Evolutionary conservation across 2,888 invertebrate species (phyloP).

Genomic region (Apotomis betuletana): DNA sequence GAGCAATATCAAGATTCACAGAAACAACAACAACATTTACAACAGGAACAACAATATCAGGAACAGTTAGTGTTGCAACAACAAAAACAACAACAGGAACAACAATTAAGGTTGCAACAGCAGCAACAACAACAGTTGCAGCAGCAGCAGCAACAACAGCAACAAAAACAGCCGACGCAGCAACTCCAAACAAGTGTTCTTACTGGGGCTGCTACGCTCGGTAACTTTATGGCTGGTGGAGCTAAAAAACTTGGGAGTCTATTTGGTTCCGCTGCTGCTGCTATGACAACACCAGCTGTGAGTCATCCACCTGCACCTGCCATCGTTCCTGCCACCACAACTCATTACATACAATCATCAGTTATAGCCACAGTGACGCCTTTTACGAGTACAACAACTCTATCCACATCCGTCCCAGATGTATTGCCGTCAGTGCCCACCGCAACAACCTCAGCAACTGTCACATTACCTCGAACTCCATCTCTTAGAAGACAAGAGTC

Average conservation of each 20-base stretch:
- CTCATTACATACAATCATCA: conserved; percentile 59
- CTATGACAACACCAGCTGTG: conserved; percentile 67
- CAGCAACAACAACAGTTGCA: conserved; percentile 58
- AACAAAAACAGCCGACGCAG: conserved; percentile 69
- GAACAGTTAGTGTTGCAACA: conserved; percentile 55
- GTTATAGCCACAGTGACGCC: conserved; percentile 66
- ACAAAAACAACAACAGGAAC: conserved; percentile 49
- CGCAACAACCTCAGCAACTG: conserved; percentile 67
- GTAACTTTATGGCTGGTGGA: conserved; percentile 79
- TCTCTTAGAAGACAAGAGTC: conserved; percentile 78
- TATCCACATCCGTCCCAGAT: conserved; percentile 75
- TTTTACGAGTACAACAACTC: conserved; percentile 64
- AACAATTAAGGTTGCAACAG: conserved; percentile 52
- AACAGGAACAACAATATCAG: conserved; percentile 54
- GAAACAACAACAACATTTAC: conserved; percentile 49
- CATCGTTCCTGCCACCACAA: conserved; percentile 52
- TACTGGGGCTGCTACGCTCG: conserved; percentile 77
- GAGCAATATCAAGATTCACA: conserved; percentile 50
- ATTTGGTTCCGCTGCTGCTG: conserved; percentile 79
- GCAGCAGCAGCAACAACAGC: conserved; percentile 64
- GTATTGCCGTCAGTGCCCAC: conserved; percentile 66
- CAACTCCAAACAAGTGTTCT: conserved; percentile 74
- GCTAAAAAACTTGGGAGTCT: conserved; percentile 79
- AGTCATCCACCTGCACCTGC: conserved; percentile 57
- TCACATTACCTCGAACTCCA: conserved; percentile 72